Base-by-base conservation (phyloP, 2,797 vertebrate genomes). In the Coendou prehensilis region DNA sequence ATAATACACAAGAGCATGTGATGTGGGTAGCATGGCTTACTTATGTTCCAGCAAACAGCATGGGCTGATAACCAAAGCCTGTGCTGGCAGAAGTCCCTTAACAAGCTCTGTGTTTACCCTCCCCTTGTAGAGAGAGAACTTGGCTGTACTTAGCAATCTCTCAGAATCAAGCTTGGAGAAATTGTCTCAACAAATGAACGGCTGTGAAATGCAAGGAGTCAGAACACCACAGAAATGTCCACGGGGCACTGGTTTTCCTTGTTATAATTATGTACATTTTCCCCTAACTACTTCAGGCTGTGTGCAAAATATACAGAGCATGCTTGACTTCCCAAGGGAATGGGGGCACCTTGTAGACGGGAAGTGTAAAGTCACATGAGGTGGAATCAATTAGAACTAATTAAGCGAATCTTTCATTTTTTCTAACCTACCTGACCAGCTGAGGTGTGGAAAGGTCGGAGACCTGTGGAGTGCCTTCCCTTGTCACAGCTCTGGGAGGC, bases 321-420 rank as follows among this genome's bases (percentile, higher is more conserved):
- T 45, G 59, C 18, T 28, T 85, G 23, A 41, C 17, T 26, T n/a
- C 13, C 56, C 9, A 26, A 22, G 15, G 50, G 22, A 15, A 28
- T 33, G 75, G 22, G 56, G 37, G 10, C n/a, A 22, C 33, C 20
- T 28, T 28, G 33, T 3, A 28, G 15, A 17, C 18, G 15, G 0
- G 14, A 45, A 45, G 41, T 30, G 23, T 33, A 59, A 30, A 87
- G 45, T 47, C 78, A 45, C 4, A 0, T 22, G 75, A 37, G n/a
- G 57, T 81, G 56, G 41, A 96, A 84, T 96, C 79, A 96, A 56
- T 96, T 96, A 94, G 83, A 67, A 54, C 47, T 93, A 87, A 94
- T 95, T 90, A 95, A 59, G n/a, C 86, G 63, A 23, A 4, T 57
- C 41, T 87, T 41, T 45, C 41, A 15, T 45, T 76, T 91, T 82